Base-by-base conservation (phyloP, 2,797 vertebrate genomes). In the Danio jaintianensis region DNA sequence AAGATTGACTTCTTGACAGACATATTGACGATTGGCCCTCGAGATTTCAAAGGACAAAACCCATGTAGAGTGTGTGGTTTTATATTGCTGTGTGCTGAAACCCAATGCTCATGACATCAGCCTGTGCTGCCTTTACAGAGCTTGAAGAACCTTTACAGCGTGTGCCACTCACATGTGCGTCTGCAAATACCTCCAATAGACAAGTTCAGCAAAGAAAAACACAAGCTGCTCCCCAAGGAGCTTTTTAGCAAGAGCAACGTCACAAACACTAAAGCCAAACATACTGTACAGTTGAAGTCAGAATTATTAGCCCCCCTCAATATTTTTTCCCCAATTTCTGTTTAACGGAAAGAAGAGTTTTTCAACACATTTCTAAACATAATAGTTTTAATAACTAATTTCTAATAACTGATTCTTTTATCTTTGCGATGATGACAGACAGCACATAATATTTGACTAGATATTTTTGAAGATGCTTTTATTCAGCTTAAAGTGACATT, bases 161-260 rank as follows among this genome's bases (percentile, higher is more conserved):
- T 4, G 36, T 42, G 61, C 66, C 12, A 29, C 42, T n/a, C 43
- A 22, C 20, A 48, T 18, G 47, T 29, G 22, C 12, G 6, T 68
- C 11, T 7, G 53, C 76, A 82, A 87, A 85, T 80, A 64, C 83
- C 86, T 79, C 80, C 86, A 88, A 83, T 82, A 81, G 87, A 86
- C 70, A 78, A 83, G 84, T 82, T 66, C 79, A 78, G 74, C 52
- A 64, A 42, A 75, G 77, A 82, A 79, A 88, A 89, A 89, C 77
- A 89, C 84, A 79, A 82, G 69, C 78, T 2, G 18, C 6, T 58
- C 84, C 84, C 81, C 64, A 0, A 9, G 47, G 82, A 79, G 47
- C 13, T 56, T 63, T 83, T 66, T 22, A 85, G 67, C 63, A 73
- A 71, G 70, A 22, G 70, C 68, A 40, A 50, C 64, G 75, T 89